Conservation (phyloP, 2,797 vertebrate species). For the Chiloscyllium punctatum region DNA sequence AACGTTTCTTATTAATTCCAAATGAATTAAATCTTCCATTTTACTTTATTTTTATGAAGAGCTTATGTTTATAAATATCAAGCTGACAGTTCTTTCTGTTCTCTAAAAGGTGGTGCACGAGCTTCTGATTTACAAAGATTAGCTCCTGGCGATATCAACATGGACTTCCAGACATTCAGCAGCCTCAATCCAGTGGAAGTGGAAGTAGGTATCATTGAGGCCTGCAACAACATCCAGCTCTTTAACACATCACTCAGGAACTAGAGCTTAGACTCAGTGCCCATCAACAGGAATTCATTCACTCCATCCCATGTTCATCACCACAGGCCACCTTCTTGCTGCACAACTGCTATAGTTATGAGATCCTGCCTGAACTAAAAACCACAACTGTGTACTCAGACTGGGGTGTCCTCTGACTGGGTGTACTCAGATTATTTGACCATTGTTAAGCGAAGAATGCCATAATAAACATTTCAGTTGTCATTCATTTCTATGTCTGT, state of each 20-base stretch:
- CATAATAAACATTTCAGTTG: not conserved
- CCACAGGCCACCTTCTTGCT: not conserved
- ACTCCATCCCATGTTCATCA: not conserved
- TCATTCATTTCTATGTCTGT: not conserved
- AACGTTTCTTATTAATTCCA: not conserved
- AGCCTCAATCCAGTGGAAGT: conserved; percentile 12
- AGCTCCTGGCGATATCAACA: not conserved
- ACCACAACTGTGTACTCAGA: no score
- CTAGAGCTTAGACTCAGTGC: no score
- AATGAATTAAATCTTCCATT: not conserved
- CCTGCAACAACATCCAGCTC: not conserved
- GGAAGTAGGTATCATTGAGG: not conserved
- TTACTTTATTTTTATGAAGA: not conserved
- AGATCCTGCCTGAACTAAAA: no score
- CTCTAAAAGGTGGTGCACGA: not conserved
- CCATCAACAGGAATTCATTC: not conserved
- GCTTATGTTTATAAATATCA: not conserved
- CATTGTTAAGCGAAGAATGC: not conserved
- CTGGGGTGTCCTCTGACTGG: no score
- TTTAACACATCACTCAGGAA: not conserved
- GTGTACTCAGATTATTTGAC: not conserved
- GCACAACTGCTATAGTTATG: not conserved
- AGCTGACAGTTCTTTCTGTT: not conserved
- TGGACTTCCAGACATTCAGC: not conserved
- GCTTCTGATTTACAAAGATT: not conserved